phyloP scores from a whole-genome alignment of 1,140 invertebrate genomes.

The Triops longicaudatus region DNA sequence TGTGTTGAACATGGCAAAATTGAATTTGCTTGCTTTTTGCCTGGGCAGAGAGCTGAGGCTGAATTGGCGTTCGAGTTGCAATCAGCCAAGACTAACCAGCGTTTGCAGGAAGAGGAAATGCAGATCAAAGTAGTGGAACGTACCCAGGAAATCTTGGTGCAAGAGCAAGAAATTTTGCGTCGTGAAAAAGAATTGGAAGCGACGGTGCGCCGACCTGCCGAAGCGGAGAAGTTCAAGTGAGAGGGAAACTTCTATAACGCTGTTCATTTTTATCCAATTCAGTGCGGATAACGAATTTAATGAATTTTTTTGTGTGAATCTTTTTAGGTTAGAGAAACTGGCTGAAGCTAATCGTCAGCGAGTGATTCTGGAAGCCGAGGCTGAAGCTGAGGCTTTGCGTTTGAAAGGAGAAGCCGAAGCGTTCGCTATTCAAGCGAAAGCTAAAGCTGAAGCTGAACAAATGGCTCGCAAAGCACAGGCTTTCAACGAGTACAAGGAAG shows the following conservation, averaged over 20 bases:
- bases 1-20: background rate
- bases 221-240: slow-evolving; percentile 80
- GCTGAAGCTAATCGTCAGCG: slow-evolving; percentile 82
- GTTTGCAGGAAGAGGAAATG: slow-evolving; percentile 95
- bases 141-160: slow-evolving; percentile 81
- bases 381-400: slow-evolving; percentile 80
- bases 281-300: background rate
- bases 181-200: slow-evolving; percentile 82
- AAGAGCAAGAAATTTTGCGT: slow-evolving; percentile 64
- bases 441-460: slow-evolving; percentile 89
- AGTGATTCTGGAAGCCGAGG: slow-evolving; percentile 82
- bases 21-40: slow-evolving; percentile 17
- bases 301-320: slow-evolving; percentile 19
- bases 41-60: slow-evolving; percentile 70
- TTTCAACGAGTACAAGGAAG: slow-evolving; percentile 90
- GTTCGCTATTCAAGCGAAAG: slow-evolving; percentile 85
- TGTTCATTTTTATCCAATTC: background rate
- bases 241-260: slow-evolving; percentile 16
- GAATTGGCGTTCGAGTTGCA: slow-evolving; percentile 90
- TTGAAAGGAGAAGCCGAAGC: slow-evolving; percentile 83
- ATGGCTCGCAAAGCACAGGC: slow-evolving; percentile 95
- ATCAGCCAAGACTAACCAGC: slow-evolving; percentile 90
- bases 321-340: slow-evolving; percentile 69
- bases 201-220: slow-evolving; percentile 78
- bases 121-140: slow-evolving; percentile 89